Evolutionary conservation across 2,113 vertebrate species (phyloP).

Genomic region (Oryzias woworae): DNA sequence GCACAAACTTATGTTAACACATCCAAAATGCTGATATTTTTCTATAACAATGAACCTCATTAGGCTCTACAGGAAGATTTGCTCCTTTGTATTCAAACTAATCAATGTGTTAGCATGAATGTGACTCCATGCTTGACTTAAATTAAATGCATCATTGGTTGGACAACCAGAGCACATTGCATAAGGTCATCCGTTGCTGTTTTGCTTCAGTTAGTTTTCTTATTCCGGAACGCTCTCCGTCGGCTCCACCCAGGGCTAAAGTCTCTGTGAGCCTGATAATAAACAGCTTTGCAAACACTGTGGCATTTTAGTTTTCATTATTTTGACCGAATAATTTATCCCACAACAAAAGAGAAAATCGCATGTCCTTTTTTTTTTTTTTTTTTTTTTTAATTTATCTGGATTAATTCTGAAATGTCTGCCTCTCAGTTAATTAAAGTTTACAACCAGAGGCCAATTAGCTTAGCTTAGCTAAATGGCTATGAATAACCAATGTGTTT

Average conservation of each 20-base stretch:
- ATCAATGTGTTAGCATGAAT: background rate
- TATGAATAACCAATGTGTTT: background rate
- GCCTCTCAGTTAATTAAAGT: background rate
- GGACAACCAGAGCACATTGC: conserved; percentile 1
- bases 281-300: conserved; percentile 59
- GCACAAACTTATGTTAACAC: conserved; percentile 6
- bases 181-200: conserved; percentile 19
- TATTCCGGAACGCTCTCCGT: conserved; percentile 37
- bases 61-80: background rate
- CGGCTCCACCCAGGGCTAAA: conserved; percentile 30
- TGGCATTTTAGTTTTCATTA: conserved; percentile 51
- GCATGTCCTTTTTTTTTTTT: background rate
- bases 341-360: background rate
- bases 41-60: background rate
- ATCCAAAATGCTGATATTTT: background rate
- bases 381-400: too few relatives aligned
- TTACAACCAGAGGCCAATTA: background rate
- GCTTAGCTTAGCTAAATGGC: background rate
- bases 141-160: conserved; percentile 23
- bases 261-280: conserved; percentile 45
- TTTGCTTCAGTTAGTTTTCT: conserved; percentile 36
- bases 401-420: background rate
- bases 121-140: background rate
- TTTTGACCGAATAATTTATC: conserved; percentile 49
- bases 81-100: background rate